These are phyloP conservation scores for Osmerus eperlanus DNA, from an alignment of 2,113 vertebrate species.

Conservation along the genomic window DNA sequence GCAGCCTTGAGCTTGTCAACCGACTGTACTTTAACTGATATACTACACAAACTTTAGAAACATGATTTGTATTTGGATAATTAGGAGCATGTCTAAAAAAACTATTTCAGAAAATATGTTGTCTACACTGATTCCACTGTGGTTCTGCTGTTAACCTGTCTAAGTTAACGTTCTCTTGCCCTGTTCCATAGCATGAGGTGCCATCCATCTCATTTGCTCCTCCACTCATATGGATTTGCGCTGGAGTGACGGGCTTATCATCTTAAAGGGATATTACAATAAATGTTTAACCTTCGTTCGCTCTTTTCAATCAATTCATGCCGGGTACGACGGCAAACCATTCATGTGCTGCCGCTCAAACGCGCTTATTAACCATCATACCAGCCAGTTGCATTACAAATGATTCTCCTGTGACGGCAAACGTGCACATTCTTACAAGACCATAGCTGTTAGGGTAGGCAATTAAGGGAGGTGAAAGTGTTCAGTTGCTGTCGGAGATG, in stretches of 20 bases:
- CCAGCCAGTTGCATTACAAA: conserved; percentile 52
- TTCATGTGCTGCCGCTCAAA: conserved; percentile 32
- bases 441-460: conserved; percentile 9
- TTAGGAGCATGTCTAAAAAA: no score
- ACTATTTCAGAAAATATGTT: not conserved
- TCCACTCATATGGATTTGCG: conserved; percentile 44
- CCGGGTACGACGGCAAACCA: conserved; percentile 32
- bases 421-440: conserved; percentile 38
- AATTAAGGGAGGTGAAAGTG: conserved; percentile 46
- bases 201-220: conserved; percentile 39
- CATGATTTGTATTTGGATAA: no score
- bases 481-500: conserved; percentile 21
- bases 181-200: conserved; percentile 40
- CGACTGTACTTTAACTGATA: no score
- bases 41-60: no score
- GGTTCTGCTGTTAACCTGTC: conserved; percentile 7
- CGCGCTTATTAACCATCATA: conserved; percentile 54
- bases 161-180: conserved; percentile 40
- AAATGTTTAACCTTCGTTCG: conserved; percentile 35
- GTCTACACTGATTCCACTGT: not conserved
- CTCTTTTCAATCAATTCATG: not conserved
- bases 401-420: conserved; percentile 33
- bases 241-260: conserved; percentile 23
- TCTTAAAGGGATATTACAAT: conserved; percentile 15
- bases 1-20: not conserved